phyloP scores from a whole-genome alignment of 2,797 vertebrate species.

The Rhinella marina region DNA sequence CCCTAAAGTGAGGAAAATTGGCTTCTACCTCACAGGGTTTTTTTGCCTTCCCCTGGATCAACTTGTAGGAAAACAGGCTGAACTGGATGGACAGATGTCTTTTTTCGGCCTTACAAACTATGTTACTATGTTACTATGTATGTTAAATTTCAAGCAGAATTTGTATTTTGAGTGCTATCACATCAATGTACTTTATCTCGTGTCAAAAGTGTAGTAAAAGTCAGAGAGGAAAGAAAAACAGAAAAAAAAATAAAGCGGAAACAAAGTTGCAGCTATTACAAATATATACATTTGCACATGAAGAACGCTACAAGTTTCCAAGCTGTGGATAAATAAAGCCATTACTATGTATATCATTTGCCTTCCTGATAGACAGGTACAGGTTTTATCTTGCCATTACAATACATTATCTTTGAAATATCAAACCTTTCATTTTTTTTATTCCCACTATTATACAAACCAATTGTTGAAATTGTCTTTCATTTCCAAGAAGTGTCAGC shows the following conservation, averaged over 20 bases:
- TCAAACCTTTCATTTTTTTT: slow-evolving; percentile 26
- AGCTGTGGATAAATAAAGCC: slow-evolving; percentile 20
- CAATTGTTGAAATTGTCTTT: slow-evolving; percentile 48
- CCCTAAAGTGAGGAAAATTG: no score
- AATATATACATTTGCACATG: neutral
- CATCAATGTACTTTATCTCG: neutral
- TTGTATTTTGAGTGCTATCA: neutral
- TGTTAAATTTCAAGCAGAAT: no score
- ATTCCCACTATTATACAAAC: slow-evolving; percentile 46
- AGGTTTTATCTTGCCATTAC: slow-evolving; percentile 1
- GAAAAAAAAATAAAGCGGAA: neutral
- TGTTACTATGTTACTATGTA: no score
- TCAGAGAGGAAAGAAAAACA: neutral
- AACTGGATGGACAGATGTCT: no score
- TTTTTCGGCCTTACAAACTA: no score
- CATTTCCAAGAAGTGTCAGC: slow-evolving; percentile 51
- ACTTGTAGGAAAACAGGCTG: no score
- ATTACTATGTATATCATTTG: slow-evolving; percentile 11
- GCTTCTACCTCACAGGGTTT: no score
- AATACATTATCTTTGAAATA: slow-evolving; percentile 43
- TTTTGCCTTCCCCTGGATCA: no score
- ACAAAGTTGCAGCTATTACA: neutral
- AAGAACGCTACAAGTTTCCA: neutral
- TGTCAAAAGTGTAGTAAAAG: neutral
- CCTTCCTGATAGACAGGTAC: neutral